Percentiles rank a stretch among this genome's conserved stretches.
These are phyloP conservation scores for Sylvilagus floridanus DNA, from an alignment of 2,797 vertebrate species.

Conservation along the genomic window DNA sequence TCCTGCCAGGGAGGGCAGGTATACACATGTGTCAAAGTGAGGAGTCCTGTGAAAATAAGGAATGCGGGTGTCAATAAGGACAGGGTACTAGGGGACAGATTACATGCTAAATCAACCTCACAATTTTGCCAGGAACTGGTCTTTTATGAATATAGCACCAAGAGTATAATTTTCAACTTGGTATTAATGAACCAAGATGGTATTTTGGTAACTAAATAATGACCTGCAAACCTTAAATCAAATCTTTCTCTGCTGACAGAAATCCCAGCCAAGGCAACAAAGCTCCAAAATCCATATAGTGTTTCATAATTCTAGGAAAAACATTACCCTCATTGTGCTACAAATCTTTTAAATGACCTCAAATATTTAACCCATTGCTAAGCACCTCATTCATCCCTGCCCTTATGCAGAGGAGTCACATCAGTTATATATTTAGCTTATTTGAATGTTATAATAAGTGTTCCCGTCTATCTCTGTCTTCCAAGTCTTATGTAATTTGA, in stretches of 20 bases:
- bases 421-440: slow-evolving; percentile 52
- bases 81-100: neutral
- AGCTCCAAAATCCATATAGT: neutral
- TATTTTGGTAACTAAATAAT: slow-evolving; percentile 60
- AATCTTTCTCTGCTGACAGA: slow-evolving; percentile 47
- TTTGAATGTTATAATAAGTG: slow-evolving; percentile 47
- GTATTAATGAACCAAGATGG: slow-evolving; percentile 54
- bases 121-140: slow-evolving; percentile 26
- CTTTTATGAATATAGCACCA: slow-evolving; percentile 39
- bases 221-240: slow-evolving; percentile 8
- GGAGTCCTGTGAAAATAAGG: neutral
- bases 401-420: slow-evolving; percentile 6
- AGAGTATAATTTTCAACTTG: slow-evolving; percentile 51
- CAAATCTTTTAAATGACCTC: slow-evolving; percentile 56
- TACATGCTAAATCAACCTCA: neutral
- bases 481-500: slow-evolving; percentile 54
- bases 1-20: neutral
- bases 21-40: neutral
- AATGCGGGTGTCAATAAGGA: neutral
- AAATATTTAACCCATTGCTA: slow-evolving; percentile 44
- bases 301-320: slow-evolving; percentile 54
- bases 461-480: slow-evolving; percentile 8
- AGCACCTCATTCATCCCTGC: neutral
- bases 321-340: neutral
- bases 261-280: slow-evolving; percentile 15